Conservation (phyloP, 2,888 invertebrate species). For the Melieria omissa region DNA sequence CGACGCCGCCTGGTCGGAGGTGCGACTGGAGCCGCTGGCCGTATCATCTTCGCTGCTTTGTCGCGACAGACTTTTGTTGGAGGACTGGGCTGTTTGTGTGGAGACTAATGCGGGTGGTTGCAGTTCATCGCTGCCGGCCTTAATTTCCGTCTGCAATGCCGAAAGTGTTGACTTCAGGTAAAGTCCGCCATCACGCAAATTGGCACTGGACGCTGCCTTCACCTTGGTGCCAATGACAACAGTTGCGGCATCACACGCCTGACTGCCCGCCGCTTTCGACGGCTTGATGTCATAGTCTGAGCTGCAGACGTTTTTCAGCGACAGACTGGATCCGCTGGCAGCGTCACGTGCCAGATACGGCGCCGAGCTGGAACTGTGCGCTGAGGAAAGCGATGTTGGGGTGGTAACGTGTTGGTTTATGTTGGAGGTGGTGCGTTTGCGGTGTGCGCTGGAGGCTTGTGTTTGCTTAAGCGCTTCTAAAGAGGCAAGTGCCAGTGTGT, state of each 20-base stretch:
- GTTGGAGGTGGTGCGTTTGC: constrained; percentile 72
- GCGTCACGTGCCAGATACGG: constrained; percentile 74
- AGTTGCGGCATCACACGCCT: not conserved
- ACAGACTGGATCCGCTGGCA: constrained; percentile 55
- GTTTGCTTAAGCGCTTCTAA: constrained; percentile 66
- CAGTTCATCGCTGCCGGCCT: constrained; percentile 49
- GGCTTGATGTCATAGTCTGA: constrained; percentile 42
- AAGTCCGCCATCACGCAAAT: constrained; percentile 65
- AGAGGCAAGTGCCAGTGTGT: constrained; percentile 72
- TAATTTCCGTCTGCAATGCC: constrained; percentile 69
- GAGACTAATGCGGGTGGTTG: constrained; percentile 54
- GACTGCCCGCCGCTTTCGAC: constrained; percentile 36
- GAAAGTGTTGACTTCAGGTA: constrained; percentile 69
- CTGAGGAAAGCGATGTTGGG: constrained; percentile 51
- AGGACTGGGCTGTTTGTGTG: constrained; percentile 41
- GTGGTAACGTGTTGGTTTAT: constrained; percentile 46
- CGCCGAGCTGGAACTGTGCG: constrained; percentile 69
- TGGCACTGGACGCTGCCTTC: constrained; percentile 67
- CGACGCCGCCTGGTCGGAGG: constrained; percentile 45
- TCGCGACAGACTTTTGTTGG: constrained; percentile 54
- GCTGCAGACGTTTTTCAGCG: constrained; percentile 44
- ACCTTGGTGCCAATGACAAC: constrained; percentile 26
- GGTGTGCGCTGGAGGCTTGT: constrained; percentile 70
- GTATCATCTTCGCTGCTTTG: constrained; percentile 61
- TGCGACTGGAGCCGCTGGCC: constrained; percentile 54